Conservation (phyloP, 2,888 invertebrate genomes). For the Tetragnatha montana region DNA sequence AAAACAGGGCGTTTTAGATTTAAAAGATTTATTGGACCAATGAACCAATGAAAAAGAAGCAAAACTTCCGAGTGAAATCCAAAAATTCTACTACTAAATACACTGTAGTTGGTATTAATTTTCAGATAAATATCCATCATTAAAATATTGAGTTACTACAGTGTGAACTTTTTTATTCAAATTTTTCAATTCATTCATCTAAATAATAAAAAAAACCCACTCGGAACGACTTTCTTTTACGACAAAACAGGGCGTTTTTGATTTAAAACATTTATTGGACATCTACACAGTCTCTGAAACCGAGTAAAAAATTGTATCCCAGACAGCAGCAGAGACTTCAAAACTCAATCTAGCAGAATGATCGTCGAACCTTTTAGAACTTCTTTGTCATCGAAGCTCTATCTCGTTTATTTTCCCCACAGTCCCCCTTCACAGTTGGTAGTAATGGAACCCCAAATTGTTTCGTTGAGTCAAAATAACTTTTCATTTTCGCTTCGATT, state of each 20-base stretch:
- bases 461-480: slow-evolving; percentile 39
- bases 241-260: neutral
- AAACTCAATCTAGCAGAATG: slow-evolving; percentile 1
- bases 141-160: too few species aligned
- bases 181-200: too few species aligned
- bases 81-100: too few species aligned
- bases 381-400: slow-evolving; percentile 12
- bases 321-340: neutral
- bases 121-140: too few species aligned
- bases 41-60: too few species aligned
- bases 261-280: neutral
- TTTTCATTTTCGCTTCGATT: slow-evolving; percentile 49
- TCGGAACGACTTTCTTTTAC: neutral
- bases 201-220: too few species aligned
- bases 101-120: too few species aligned
- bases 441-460: slow-evolving; percentile 35
- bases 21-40: neutral
- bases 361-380: slow-evolving; percentile 25
- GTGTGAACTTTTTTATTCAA: too few species aligned
- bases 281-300: neutral
- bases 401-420: slow-evolving; percentile 1
- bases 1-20: neutral
- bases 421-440: slow-evolving; percentile 9
- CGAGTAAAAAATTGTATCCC: neutral
- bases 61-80: too few species aligned